Base-by-base conservation (phyloP, 1,140 invertebrate species). In the Galleria mellonella region DNA sequence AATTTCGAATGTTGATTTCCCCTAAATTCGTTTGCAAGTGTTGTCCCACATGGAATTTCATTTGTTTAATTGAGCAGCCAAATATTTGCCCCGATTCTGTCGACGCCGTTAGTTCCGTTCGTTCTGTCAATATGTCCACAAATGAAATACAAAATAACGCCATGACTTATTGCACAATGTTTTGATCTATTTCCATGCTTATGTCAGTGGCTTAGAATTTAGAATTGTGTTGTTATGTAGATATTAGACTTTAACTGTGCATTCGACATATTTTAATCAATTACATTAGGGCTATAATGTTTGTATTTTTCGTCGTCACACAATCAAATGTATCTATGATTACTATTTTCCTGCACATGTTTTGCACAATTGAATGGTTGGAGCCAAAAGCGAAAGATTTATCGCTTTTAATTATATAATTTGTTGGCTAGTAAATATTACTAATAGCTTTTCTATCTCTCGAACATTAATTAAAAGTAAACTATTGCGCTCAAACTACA, bases 31-130 rank as follows among this genome's bases (percentile, higher is more conserved):
- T 47, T 47, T 30, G 43, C 35, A 53, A 61, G 51, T 57, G 43
- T 57, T 56, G 44, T 56, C 31, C 54, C 42, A 63, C 51, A 58
- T 66, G 38, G 52, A 55, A 72, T 72, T 78, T 72, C 65, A 72
- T 76, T 75, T 77, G 66, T 73, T 70, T 77, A 74, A 77, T 75
- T 72, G 62, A 47, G 63, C 61, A 62, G n/a, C 48, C 72, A 75
- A 78, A 77, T 73, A 77, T 77, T 81, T 73, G 72, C 32, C 38
- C 60, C 50, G 51, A 58, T 70, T 72, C 60, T 53, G 64, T 62
- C 61, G 40, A 61, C 55, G 69, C 67, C 62, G 72, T 72, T 73
- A 75, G 72, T 64, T 65, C 44, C 62, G 57, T 71, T 61, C 57
- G 59, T 72, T 62, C 62, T 81, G 72, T 79, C 71, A 79, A 79